Conservation (phyloP, 2,113 vertebrate genomes). For the Pelecanus crispus region DNA sequence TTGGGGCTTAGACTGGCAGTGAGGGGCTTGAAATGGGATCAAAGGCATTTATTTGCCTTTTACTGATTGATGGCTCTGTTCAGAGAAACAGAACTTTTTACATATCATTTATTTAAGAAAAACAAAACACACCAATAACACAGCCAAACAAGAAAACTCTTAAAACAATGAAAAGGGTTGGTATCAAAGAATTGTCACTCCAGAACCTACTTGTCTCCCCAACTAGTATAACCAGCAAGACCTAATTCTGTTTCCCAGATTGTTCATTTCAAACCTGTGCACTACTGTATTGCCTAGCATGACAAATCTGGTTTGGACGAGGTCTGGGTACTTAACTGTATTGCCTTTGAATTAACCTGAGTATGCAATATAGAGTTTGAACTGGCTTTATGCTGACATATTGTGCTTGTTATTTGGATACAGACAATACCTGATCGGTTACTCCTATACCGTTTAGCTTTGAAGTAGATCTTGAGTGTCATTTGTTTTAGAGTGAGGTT, state of each 20-base stretch:
- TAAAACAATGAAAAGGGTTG: neutral
- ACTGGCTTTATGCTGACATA: neutral
- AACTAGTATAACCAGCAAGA: neutral
- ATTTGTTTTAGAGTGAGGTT: neutral
- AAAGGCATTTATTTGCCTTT: neutral
- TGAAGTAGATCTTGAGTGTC: neutral
- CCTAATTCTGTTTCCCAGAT: neutral
- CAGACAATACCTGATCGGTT: neutral
- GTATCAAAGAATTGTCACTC: neutral
- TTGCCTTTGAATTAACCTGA: neutral
- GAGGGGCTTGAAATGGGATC: neutral
- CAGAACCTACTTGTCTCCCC: neutral
- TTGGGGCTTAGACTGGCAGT: neutral
- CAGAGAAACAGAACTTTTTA: neutral
- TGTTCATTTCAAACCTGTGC: neutral
- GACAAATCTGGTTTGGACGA: neutral
- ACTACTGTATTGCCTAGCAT: neutral
- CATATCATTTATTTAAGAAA: neutral
- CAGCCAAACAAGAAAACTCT: neutral
- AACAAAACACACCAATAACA: neutral
- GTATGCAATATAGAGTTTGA: neutral
- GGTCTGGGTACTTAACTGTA: neutral
- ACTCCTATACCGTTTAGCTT: neutral
- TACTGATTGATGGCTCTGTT: neutral
- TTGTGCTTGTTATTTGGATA: neutral